Evolutionary conservation across 2,797 vertebrate genomes (phyloP).

Genomic region (Champsocephalus esox): DNA sequence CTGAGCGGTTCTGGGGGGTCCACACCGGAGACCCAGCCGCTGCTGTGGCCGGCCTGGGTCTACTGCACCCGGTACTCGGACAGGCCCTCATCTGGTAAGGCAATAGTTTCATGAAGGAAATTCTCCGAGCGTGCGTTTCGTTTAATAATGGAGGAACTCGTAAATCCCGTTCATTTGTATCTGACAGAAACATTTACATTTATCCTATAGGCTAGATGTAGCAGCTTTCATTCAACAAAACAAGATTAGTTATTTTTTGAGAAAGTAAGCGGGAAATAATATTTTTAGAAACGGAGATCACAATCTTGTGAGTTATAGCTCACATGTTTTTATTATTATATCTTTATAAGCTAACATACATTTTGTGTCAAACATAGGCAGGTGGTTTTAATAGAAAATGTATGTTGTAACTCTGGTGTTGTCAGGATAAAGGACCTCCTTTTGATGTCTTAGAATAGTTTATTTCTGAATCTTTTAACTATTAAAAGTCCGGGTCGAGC

Average conservation of each 20-base stretch:
- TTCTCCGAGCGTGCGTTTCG: background rate
- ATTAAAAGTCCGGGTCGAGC: background rate
- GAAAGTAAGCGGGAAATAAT: background rate
- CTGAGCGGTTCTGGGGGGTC: conserved; percentile 77
- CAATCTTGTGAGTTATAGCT: background rate
- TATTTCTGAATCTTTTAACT: background rate
- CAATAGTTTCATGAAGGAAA: conserved; percentile 43
- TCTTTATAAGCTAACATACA: background rate
- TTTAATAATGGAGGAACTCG: background rate
- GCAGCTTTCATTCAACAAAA: background rate
- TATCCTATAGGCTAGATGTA: too few species aligned
- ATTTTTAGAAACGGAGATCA: background rate
- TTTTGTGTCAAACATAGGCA: background rate
- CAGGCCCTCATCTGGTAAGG: conserved; percentile 95
- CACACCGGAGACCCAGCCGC: conserved; percentile 84
- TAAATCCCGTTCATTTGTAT: too few species aligned
- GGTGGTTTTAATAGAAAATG: background rate
- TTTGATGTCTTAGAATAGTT: background rate
- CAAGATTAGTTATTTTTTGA: background rate
- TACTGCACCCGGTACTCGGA: conserved; percentile 96
- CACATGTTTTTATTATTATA: background rate
- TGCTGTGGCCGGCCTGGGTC: conserved; percentile 96
- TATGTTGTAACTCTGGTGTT: background rate
- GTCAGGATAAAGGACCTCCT: background rate
- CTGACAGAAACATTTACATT: background rate